Evolutionary conservation across 2,797 vertebrate genomes (phyloP).

Genomic region (Chromis chromis): DNA sequence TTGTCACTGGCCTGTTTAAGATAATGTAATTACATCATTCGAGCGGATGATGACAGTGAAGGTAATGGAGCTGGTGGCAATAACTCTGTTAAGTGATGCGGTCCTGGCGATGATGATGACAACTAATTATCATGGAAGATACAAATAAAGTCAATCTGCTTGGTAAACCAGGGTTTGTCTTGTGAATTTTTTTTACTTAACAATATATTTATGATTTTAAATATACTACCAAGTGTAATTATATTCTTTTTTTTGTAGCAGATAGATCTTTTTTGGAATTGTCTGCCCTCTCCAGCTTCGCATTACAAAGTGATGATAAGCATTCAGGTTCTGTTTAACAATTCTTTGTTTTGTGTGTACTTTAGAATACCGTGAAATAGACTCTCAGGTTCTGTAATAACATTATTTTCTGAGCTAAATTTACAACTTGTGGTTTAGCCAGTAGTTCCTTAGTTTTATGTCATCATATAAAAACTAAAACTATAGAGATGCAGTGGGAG

Average conservation of each 20-base stretch:
- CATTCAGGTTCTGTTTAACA: no score
- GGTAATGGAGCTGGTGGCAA: constrained; percentile 61
- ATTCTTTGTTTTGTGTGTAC: no score
- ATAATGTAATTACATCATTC: constrained; percentile 61
- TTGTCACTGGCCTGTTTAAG: constrained; percentile 52
- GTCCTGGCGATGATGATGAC: constrained; percentile 65
- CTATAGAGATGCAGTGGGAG: no score
- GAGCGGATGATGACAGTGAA: constrained; percentile 45
- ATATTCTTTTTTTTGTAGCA: background rate
- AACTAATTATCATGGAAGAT: constrained; percentile 71
- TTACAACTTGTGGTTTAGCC: no score
- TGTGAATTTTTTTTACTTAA: constrained; percentile 31
- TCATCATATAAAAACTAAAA: no score
- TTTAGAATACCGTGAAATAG: no score
- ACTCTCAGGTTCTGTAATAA: no score
- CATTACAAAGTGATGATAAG: no score
- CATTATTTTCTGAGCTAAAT: no score
- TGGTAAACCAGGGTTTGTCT: constrained; percentile 59
- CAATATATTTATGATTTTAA: background rate
- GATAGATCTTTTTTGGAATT: background rate
- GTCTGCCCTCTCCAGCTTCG: background rate
- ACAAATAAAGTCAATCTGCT: constrained; percentile 79
- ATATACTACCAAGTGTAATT: background rate
- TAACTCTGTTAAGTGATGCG: constrained; percentile 64
- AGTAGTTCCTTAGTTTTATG: no score